Percentiles rank a stretch among this genome's conserved stretches.
Evolutionary conservation across 2,113 vertebrate genomes (phyloP).

Genomic region (Halichoerus grypus): DNA sequence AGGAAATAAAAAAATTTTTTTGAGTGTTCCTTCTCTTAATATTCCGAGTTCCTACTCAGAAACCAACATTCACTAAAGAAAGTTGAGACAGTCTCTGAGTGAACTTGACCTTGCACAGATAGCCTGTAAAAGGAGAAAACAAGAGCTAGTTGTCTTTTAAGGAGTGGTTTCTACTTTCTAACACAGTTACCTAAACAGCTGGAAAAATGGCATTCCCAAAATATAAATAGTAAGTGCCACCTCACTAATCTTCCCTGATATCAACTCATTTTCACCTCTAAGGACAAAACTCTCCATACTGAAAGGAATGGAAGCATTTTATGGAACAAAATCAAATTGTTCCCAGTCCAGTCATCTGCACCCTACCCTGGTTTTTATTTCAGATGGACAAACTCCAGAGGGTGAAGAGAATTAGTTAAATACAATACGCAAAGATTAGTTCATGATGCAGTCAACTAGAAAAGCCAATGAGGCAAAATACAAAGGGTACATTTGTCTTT

Average conservation of each 20-base stretch:
- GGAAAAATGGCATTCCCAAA: neutral
- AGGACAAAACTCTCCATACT: neutral
- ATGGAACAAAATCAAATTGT: slow-evolving; percentile 27
- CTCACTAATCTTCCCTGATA: neutral
- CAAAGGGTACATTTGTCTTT: slow-evolving; percentile 61
- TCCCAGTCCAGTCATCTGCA: neutral
- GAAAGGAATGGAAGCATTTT: slow-evolving; percentile 5
- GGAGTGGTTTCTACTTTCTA: slow-evolving; percentile 21
- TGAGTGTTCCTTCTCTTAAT: slow-evolving; percentile 36
- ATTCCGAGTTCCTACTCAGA: slow-evolving; percentile 57
- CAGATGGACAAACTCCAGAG: slow-evolving; percentile 8
- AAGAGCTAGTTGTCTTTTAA: slow-evolving; percentile 21
- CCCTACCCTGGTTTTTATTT: neutral
- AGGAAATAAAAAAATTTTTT: neutral
- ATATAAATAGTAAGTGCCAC: neutral
- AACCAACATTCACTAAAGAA: slow-evolving; percentile 56
- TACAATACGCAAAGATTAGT: neutral
- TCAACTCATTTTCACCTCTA: neutral
- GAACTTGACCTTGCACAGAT: slow-evolving; percentile 58
- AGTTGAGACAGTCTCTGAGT: slow-evolving; percentile 36
- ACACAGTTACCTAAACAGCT: neutral
- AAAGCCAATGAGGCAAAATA: slow-evolving; percentile 65
- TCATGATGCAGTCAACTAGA: slow-evolving; percentile 56
- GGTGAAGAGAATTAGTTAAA: slow-evolving; percentile 49
- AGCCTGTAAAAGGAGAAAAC: slow-evolving; percentile 35